These are phyloP conservation scores for Micoletzkya japonica DNA, from an alignment of 2,888 invertebrate species.

Conservation along the genomic window DNA sequence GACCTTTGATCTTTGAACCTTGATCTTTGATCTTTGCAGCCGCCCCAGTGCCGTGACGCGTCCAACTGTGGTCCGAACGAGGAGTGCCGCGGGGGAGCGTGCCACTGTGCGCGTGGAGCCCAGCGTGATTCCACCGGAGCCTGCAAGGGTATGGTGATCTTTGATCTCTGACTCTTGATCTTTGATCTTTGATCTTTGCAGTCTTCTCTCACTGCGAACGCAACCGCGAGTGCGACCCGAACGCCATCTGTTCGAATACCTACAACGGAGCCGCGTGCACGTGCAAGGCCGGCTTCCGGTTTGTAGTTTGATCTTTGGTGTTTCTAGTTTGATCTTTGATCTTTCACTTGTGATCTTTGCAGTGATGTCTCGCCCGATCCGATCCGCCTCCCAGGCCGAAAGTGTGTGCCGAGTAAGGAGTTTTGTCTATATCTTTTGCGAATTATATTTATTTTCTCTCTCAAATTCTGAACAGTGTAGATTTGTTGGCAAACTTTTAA, in stretches of 20 bases:
- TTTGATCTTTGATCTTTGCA: constrained; percentile 28
- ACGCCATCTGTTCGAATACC: constrained; percentile 58
- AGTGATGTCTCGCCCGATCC: constrained; percentile 54
- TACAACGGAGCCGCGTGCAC: constrained; percentile 54
- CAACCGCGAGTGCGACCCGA: constrained; percentile 53
- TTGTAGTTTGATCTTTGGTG: background rate
- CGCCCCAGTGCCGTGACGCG: constrained; percentile 44
- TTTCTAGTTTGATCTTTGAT: background rate
- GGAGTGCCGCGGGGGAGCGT: constrained; percentile 47
- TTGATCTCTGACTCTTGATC: constrained; percentile 6
- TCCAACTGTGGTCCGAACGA: constrained; percentile 48
- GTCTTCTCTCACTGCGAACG: constrained; percentile 53
- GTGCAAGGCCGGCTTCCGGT: constrained; percentile 48
- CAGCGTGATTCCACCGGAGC: constrained; percentile 43
- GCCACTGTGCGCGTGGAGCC: constrained; percentile 47
- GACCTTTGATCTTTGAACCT: no score
- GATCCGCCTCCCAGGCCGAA: constrained; percentile 48
- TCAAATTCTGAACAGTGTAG: no score
- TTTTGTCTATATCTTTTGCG: background rate
- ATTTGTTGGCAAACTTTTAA: no score
- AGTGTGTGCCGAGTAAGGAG: constrained; percentile 42
- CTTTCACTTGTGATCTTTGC: background rate
- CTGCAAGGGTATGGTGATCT: constrained; percentile 37
- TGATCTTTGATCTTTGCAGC: constrained; percentile 16
- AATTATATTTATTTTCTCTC: no score